These are phyloP conservation scores for Yponomeuta evonymella DNA, from an alignment of 2,888 invertebrate genomes.

Conservation along the genomic window DNA sequence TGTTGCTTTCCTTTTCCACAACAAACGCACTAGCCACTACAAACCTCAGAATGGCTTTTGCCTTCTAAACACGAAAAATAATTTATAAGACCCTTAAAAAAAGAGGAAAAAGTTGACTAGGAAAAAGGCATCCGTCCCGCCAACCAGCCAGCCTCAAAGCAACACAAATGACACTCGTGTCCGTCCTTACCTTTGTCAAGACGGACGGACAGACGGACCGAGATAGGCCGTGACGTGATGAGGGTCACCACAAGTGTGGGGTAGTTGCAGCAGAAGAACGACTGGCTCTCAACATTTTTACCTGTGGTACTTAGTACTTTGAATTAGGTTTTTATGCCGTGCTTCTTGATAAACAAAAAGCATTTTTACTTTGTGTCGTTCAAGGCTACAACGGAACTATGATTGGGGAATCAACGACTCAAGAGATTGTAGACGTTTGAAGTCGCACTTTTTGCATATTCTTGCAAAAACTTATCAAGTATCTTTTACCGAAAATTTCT, in stretches of 20 bases:
- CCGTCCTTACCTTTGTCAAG: constrained; percentile 3
- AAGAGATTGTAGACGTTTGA: too few species aligned
- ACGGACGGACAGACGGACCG: constrained; percentile 28
- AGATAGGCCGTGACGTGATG: constrained; percentile 33
- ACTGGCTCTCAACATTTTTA: background rate
- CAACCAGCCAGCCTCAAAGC: background rate
- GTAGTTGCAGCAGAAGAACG: background rate
- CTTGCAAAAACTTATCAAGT: too few species aligned
- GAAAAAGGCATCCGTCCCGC: background rate
- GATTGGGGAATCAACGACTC: too few species aligned
- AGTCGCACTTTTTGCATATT: too few species aligned
- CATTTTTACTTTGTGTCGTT: too few species aligned
- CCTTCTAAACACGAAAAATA: background rate
- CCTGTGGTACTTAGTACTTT: background rate
- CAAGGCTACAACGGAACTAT: too few species aligned
- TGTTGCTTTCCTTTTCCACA: too few species aligned
- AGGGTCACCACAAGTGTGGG: constrained; percentile 34
- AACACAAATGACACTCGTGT: constrained; percentile 7
- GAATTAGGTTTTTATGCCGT: too few species aligned
- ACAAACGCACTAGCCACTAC: background rate
- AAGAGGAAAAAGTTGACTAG: background rate
- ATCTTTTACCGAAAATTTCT: too few species aligned
- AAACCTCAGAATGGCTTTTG: background rate
- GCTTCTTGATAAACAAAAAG: too few species aligned
- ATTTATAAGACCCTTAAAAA: background rate